Conservation (phyloP, 2,797 vertebrate genomes). For the Labroides dimidiatus region DNA sequence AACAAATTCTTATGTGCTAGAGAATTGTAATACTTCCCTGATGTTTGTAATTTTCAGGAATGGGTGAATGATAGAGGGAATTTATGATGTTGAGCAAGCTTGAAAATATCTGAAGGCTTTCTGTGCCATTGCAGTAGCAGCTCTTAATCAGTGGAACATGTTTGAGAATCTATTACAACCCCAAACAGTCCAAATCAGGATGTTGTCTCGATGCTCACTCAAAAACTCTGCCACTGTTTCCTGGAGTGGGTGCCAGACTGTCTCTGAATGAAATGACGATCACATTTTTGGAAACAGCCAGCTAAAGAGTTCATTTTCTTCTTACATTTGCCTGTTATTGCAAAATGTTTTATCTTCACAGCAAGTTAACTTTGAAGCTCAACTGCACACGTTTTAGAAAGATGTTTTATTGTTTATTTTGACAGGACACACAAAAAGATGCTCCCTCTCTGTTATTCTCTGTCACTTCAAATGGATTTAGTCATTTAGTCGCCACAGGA, state of each 20-base stretch:
- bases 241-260: neutral
- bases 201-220: neutral
- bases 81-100: neutral
- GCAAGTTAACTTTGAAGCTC: neutral
- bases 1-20: no score
- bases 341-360: neutral
- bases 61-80: no score
- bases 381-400: neutral
- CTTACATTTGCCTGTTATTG: neutral
- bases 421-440: slow-evolving; percentile 1
- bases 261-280: slow-evolving; percentile 1
- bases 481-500: slow-evolving; percentile 47
- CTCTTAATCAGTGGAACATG: slow-evolving; percentile 6
- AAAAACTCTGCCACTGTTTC: neutral
- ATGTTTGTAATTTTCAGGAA: no score
- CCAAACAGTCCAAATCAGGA: neutral
- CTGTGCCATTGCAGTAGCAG: neutral
- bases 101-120: slow-evolving; percentile 2
- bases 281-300: slow-evolving; percentile 25
- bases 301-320: neutral
- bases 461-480: slow-evolving; percentile 65
- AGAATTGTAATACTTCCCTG: no score
- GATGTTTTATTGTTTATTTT: slow-evolving; percentile 7
- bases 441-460: slow-evolving; percentile 35
- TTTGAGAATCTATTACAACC: neutral